phyloP scores from a whole-genome alignment of 2,113 vertebrate species.

The Bujurquina vittata region DNA sequence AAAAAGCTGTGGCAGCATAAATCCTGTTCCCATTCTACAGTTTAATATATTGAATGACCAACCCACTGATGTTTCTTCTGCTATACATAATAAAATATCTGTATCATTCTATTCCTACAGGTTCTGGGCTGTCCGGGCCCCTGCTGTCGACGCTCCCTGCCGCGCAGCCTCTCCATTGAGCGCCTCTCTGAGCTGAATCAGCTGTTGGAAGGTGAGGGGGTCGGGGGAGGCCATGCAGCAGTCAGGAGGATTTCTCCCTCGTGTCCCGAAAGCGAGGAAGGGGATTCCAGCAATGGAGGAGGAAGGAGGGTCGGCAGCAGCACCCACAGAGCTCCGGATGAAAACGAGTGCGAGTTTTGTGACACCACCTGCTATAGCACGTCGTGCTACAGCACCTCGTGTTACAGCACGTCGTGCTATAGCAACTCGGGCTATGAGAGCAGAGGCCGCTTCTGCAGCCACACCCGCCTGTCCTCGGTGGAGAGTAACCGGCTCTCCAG shows the following conservation, averaged over 20 bases:
- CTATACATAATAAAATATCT: background rate
- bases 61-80: background rate
- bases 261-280: conserved; percentile 84
- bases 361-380: conserved; percentile 94
- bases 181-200: conserved; percentile 83
- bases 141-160: conserved; percentile 76
- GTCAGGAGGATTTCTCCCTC: conserved; percentile 62
- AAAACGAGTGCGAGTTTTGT: conserved; percentile 90
- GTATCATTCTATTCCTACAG: conserved; percentile 20
- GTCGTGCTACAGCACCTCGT: conserved; percentile 94
- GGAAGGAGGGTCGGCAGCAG: conserved; percentile 72
- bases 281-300: conserved; percentile 67
- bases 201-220: conserved; percentile 80
- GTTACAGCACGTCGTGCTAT: conserved; percentile 94
- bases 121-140: conserved; percentile 74
- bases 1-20: background rate
- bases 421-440: conserved; percentile 91
- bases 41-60: background rate
- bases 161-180: conserved; percentile 82
- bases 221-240: conserved; percentile 7
- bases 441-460: conserved; percentile 88
- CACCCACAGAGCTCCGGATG: conserved; percentile 80
- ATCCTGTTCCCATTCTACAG: background rate
- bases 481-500: conserved; percentile 96
- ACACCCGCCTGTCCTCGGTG: conserved; percentile 93